Base-by-base conservation (phyloP, 64 coral and sea anemone genomes). In the Trachythela sp. region DNA sequence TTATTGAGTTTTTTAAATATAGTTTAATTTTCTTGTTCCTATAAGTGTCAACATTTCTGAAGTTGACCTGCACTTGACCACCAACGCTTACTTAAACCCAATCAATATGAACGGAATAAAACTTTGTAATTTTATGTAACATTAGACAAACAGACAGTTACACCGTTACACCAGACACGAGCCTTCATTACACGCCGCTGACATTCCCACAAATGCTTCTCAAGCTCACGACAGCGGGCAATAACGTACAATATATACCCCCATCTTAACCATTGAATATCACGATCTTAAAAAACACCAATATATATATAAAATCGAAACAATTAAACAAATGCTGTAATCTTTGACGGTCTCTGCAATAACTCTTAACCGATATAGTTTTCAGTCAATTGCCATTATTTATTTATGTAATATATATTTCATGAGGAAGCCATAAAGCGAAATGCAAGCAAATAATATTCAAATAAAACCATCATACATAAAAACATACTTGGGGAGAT, bases 341-440 rank as follows among this genome's bases (percentile, higher is more conserved):
- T 26, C n/a, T n/a, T n/a, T 64, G 24, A 64, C 26, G 8, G 8
- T 1, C 4, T 64, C 22, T 64, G 1, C 56, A 45, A 45, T 45
- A 45, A 45, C 11, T 45, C 42, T 11, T 59, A 52, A 2, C 49
- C 13, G 49, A 52, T 20, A 6, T 26, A n/a, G 26, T 64, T 22
- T 59, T 59, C 56, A 64, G 56, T 26, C 56, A 64, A 64, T 64
- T 5, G 15, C 1, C 26, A 64, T 64, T 1, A 22, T 64, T 64
- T 64, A 64, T 64, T 64, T 26, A 64, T 64, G 1, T 64, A 64
- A 64, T 64, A 64, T 64, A 64, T 64, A 64, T 64, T 64, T 64
- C 17, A 64, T 64, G 26, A 18, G 42, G 11, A 45, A 45, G 42
- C 42, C 4, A 45, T 45, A 45, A 45, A 45, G 11, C 42, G 42